Evolutionary conservation across 1,140 invertebrate species (phyloP).

Genomic region (Drosophila mayri): DNA sequence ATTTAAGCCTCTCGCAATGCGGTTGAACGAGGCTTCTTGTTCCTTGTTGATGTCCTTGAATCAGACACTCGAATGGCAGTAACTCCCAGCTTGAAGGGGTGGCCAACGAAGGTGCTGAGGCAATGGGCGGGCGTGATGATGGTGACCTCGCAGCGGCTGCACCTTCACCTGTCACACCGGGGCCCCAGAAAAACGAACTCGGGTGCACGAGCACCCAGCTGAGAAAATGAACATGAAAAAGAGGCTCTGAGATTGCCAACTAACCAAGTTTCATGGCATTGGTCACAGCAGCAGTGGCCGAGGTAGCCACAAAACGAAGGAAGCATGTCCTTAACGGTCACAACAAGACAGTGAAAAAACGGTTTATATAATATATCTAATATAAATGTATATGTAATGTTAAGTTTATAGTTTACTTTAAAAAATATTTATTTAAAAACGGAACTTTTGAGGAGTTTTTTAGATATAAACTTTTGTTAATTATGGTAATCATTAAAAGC

Average conservation of each 20-base stretch:
- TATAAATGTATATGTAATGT: no score
- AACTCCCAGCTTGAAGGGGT: conserved; percentile 32
- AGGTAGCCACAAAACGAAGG: conserved; percentile 19
- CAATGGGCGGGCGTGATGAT: conserved; percentile 5
- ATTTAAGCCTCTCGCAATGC: conserved; percentile 44
- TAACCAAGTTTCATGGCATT: conserved; percentile 38
- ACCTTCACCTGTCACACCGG: conserved; percentile 61
- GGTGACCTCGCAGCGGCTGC: conserved; percentile 53
- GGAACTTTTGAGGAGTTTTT: no score
- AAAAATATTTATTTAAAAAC: no score
- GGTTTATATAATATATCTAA: no score
- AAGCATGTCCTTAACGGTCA: conserved; percentile 16
- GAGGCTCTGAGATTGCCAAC: conserved; percentile 55
- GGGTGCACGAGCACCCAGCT: conserved; percentile 55
- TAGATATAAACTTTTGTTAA: background rate
- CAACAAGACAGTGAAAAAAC: conserved; percentile 7
- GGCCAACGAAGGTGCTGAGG: background rate
- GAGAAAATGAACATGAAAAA: conserved; percentile 33
- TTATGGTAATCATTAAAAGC: no score
- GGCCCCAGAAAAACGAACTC: conserved; percentile 4
- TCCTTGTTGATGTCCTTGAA: conserved; percentile 46
- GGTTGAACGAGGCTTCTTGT: conserved; percentile 35
- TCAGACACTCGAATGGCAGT: conserved; percentile 40
- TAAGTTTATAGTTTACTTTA: no score
- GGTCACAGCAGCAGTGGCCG: conserved; percentile 35